Percentiles rank a stretch among this genome's conserved stretches.
Conservation (phyloP, 2,888 invertebrate species). For the Meganola albula region DNA sequence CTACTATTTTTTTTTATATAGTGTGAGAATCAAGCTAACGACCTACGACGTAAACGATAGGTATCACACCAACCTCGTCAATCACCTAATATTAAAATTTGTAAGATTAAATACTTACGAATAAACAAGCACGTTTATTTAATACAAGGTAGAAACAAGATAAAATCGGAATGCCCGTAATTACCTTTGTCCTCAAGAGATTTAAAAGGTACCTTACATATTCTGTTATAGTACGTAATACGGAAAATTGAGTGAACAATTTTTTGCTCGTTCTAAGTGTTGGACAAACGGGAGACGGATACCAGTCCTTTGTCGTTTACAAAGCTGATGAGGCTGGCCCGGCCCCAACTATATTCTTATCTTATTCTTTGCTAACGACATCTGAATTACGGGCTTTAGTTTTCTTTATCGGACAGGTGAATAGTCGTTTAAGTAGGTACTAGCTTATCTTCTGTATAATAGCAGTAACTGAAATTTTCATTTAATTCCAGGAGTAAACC, state of each 20-base stretch:
- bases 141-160: conserved; percentile 25
- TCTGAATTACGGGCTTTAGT: conserved; percentile 4
- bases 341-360: conserved; percentile 30
- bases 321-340: conserved; percentile 42
- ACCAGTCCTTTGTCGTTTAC: conserved; percentile 52
- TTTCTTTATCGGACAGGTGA: too few relatives aligned
- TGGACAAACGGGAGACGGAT: conserved; percentile 44
- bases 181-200: conserved; percentile 30
- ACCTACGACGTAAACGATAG: too few relatives aligned
- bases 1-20: too few relatives aligned
- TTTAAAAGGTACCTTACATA: conserved; percentile 26
- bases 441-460: too few relatives aligned
- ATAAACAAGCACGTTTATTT: too few relatives aligned
- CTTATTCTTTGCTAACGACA: conserved; percentile 17
- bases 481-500: too few relatives aligned
- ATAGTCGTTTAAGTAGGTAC: too few relatives aligned
- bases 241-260: conserved; percentile 31
- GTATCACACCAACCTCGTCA: too few relatives aligned
- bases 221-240: conserved; percentile 25
- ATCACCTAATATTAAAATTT: too few relatives aligned
- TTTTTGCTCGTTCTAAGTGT: conserved; percentile 41
- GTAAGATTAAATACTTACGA: too few relatives aligned
- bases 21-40: too few relatives aligned
- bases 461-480: too few relatives aligned
- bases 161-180: conserved; percentile 31